Evolutionary conservation across 2,797 vertebrate genomes (phyloP), one percentile per base, ranked within the genome.

Genomic region (Adelosebastes latens): DNA sequence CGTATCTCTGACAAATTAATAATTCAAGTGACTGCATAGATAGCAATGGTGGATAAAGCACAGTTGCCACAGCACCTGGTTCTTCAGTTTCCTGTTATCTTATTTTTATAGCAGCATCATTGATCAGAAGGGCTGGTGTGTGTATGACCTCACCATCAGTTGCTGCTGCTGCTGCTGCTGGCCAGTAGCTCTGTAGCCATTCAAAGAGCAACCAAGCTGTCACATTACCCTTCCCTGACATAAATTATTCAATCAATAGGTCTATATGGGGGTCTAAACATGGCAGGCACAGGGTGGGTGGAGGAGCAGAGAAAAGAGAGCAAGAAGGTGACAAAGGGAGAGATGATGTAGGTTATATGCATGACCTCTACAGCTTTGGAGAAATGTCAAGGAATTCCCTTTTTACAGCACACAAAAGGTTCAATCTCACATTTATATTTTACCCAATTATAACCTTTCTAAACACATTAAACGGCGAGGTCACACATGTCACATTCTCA

Each of bases 231-330:
- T 91, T 88, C 84, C 64, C 74, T 55, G 39, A 80, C 86, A 94
- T 95, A 76, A 94, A 95, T 95, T 83, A 95, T 94, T 93, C 77
- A 95, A 84, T 90, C 90, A 79, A 85, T 87, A 89, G 58, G 74
- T 87, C 79, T 87, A 72, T 82, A 87, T 89, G 86, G 75, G 64
- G 66, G 53, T 86, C 84, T 88, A 80, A 88, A 91, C 72, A 75
- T 59, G 88, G 77, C 62, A 24, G 62, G 13, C 36, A 39, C 55
- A 56, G 76, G 49, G 56, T 10, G 81, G 65, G 60, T 25, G 81
- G 80, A 81, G 77, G 65, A 81, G 79, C 63, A 71, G 73, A 75
- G 81, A 11, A 55, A 78, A 49, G 63, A 53, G 56, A 79, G 52
- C 9, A 20, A 66, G 24, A 69, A 62, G 66, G 53, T 75, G 73